Percentiles rank a stretch among this genome's conserved stretches.
Conservation (phyloP, 2,113 vertebrate genomes). For the Catharus bicknelli region DNA sequence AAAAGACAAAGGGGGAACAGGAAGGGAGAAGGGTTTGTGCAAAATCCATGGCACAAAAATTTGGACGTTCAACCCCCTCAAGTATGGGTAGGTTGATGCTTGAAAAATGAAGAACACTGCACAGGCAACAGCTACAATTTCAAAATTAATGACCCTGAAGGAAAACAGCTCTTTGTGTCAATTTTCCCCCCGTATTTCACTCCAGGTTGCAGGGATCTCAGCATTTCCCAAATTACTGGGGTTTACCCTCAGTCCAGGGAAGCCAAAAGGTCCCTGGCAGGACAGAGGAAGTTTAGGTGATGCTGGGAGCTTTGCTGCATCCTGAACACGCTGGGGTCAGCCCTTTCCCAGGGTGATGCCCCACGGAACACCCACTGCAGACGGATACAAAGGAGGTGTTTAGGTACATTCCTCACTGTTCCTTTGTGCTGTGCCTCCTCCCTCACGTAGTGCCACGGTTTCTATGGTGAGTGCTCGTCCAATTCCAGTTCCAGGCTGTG, state of each 20-base stretch:
- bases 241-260: not conserved
- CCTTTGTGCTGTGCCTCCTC: not conserved
- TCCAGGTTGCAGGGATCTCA: not conserved
- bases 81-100: rapidly evolving
- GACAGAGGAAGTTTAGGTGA: rapidly evolving
- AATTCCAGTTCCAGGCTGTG: not conserved
- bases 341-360: not conserved
- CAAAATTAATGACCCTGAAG: not conserved
- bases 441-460: slow-evolving; percentile 3
- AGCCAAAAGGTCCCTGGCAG: not conserved
- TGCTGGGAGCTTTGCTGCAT: not conserved
- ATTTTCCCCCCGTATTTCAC: rapidly evolving
- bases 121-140: rapidly evolving
- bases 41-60: not conserved
- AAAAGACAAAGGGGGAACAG: not conserved
- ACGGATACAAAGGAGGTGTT: rapidly evolving
- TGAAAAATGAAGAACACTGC: rapidly evolving
- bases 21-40: not conserved
- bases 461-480: slow-evolving; percentile 52
- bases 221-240: not conserved
- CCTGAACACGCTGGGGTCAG: rapidly evolving
- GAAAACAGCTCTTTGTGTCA: not conserved
- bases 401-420: not conserved
- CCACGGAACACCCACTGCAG: rapidly evolving
- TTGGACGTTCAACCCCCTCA: not conserved